Evolutionary conservation across 1,140 invertebrate species (phyloP).

Genomic region (Caenorhabditis briggsae): DNA sequence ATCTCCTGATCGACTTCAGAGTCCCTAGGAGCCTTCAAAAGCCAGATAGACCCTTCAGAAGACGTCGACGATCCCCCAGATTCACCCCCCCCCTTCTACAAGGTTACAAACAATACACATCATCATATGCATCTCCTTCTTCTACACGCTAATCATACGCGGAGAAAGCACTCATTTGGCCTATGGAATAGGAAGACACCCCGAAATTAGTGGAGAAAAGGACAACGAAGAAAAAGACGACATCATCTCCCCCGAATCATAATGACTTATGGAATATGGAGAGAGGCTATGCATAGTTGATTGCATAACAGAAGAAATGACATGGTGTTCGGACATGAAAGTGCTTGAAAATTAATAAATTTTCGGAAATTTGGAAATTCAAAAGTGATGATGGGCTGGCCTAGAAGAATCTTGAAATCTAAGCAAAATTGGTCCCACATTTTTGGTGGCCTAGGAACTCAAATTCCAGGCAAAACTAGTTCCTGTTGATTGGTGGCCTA

Average conservation of each 20-base stretch:
- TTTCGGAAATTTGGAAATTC: background rate
- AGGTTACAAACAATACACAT: constrained; percentile 44
- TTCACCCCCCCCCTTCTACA: background rate
- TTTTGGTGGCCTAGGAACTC: too few relatives aligned
- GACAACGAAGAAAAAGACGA: background rate
- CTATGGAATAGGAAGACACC: background rate
- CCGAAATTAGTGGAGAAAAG: constrained; percentile 30
- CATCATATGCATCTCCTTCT: background rate
- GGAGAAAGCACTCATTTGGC: constrained; percentile 7
- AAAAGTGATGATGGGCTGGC: background rate
- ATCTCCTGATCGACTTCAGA: too few relatives aligned
- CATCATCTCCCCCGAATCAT: constrained; percentile 7
- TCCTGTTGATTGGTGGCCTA: too few relatives aligned
- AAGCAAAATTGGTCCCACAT: too few relatives aligned
- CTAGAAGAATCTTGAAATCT: too few relatives aligned
- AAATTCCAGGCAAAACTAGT: too few relatives aligned
- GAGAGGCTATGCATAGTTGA: constrained; percentile 43
- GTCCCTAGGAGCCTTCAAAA: too few relatives aligned
- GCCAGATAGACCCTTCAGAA: too few relatives aligned
- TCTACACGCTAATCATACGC: constrained; percentile 27
- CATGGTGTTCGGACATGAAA: background rate
- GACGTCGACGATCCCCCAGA: too few relatives aligned
- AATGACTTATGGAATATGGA: constrained; percentile 5
- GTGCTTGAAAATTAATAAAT: background rate
- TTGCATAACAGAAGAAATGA: constrained; percentile 7